A percentile compares a stretch with the other conserved stretches of the same genome.
phyloP scores from a whole-genome alignment of 2,113 vertebrate genomes.

The Mustela lutreola region DNA sequence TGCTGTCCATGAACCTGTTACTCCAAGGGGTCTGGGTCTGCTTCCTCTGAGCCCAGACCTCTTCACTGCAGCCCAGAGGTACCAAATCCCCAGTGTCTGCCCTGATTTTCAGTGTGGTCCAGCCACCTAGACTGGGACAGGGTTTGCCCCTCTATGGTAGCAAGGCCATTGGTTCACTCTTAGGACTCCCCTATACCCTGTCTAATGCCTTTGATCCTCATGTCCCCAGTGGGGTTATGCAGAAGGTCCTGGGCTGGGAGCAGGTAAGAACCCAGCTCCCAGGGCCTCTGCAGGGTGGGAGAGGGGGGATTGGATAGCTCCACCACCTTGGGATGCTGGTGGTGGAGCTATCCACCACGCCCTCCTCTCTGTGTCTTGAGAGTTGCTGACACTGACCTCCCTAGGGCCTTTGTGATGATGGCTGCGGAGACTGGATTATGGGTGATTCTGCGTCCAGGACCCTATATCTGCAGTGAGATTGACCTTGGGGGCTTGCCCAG shows the following conservation, averaged over 20 bases:
- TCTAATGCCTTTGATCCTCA: not conserved
- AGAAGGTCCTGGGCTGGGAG: not conserved
- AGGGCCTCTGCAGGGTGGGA: not conserved
- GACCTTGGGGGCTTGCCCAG: slow-evolving; percentile 95
- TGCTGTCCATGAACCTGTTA: accelerated
- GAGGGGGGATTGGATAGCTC: accelerated
- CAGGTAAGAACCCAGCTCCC: not conserved
- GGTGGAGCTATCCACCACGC: too few relatives aligned
- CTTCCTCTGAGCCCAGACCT: not conserved
- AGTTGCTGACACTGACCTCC: not conserved
- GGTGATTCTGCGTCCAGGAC: slow-evolving; percentile 96
- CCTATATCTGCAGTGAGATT: slow-evolving; percentile 95
- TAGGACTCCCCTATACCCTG: accelerated
- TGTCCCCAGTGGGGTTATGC: too few relatives aligned
- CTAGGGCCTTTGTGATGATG: slow-evolving; percentile 91
- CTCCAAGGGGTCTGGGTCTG: accelerated
- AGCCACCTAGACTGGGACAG: not conserved
- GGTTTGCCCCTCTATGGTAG: not conserved
- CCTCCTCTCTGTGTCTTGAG: accelerated
- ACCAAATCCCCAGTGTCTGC: not conserved
- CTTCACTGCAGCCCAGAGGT: not conserved
- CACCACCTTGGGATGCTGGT: accelerated
- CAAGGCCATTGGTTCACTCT: not conserved
- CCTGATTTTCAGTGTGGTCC: not conserved
- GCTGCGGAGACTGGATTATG: slow-evolving; percentile 92